phyloP scores from a whole-genome alignment of 2,888 invertebrate species.

The Clepsis dumicolana region DNA sequence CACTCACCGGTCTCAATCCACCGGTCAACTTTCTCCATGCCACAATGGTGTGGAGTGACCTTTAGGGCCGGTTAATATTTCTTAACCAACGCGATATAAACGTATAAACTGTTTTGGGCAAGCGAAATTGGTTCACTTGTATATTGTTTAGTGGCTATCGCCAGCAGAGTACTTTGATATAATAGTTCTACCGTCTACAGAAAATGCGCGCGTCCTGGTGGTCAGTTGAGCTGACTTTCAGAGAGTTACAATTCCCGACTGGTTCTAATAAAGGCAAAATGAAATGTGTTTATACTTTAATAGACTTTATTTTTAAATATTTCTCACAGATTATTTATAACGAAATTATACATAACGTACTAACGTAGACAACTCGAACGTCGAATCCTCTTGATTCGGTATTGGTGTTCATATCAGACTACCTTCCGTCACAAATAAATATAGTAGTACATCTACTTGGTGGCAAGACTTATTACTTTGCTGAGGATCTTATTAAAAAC shows the following conservation, averaged over 20 bases:
- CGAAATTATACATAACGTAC: slow-evolving; percentile 40
- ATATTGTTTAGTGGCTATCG: neutral
- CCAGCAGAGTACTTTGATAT: neutral
- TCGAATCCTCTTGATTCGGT: slow-evolving; percentile 46
- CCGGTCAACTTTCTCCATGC: neutral
- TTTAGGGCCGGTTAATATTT: neutral
- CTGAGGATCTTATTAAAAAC: neutral
- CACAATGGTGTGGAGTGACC: slow-evolving; percentile 1
- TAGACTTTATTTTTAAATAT: slow-evolving; percentile 29
- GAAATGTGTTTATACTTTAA: slow-evolving; percentile 16
- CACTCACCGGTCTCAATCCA: no score
- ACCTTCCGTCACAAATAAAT: slow-evolving; percentile 47
- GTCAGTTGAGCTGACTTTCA: neutral
- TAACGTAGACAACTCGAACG: slow-evolving; percentile 29
- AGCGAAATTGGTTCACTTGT: neutral
- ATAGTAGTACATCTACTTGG: neutral
- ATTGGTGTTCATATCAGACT: slow-evolving; percentile 43
- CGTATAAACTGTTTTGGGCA: neutral
- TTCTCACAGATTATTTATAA: slow-evolving; percentile 39
- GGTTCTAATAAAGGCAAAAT: slow-evolving; percentile 20
- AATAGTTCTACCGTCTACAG: no score
- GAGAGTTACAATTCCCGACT: slow-evolving; percentile 23
- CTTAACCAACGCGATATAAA: neutral
- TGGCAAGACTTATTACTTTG: neutral
- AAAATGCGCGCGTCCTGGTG: neutral